A percentile compares a stretch with the other conserved stretches of the same genome.
phyloP scores from a whole-genome alignment of 2,797 vertebrate species.

The Ara ararauna region DNA sequence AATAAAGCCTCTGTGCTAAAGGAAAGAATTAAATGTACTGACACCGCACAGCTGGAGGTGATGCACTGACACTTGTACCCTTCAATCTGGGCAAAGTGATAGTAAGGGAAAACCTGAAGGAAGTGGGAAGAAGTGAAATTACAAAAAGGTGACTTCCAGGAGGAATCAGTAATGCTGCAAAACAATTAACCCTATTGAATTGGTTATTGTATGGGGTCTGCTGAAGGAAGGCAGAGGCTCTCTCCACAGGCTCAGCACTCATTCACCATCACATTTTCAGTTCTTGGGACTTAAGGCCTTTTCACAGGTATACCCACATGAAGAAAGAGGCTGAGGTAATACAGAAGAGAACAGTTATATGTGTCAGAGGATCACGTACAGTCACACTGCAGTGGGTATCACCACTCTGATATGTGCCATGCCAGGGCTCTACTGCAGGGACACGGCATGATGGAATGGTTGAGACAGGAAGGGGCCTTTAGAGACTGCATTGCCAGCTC shows the following conservation, averaged over 20 bases:
- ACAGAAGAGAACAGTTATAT: too few relatives aligned
- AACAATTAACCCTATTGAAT: not conserved
- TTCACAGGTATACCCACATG: not conserved
- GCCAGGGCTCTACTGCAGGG: not conserved
- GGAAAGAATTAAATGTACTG: not conserved
- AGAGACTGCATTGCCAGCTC: not conserved
- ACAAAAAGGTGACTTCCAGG: not conserved
- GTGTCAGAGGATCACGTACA: not conserved
- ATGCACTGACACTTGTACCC: not conserved
- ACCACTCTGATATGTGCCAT: fast-evolving
- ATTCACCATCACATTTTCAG: not conserved
- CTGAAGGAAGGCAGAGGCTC: not conserved
- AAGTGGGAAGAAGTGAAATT: not conserved
- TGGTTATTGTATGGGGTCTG: not conserved
- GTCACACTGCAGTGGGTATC: not conserved
- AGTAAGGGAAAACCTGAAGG: not conserved
- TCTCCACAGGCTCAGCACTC: not conserved
- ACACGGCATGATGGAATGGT: fast-evolving
- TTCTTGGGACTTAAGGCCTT: not conserved
- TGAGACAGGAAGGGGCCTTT: not conserved
- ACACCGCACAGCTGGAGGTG: not conserved
- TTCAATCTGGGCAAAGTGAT: not conserved
- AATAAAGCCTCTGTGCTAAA: slow-evolving; percentile 9
- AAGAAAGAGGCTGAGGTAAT: not conserved
- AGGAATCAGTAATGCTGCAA: not conserved